Evolutionary conservation across 2,113 vertebrate genomes (phyloP).

Genomic region (Cygnus buccinator): DNA sequence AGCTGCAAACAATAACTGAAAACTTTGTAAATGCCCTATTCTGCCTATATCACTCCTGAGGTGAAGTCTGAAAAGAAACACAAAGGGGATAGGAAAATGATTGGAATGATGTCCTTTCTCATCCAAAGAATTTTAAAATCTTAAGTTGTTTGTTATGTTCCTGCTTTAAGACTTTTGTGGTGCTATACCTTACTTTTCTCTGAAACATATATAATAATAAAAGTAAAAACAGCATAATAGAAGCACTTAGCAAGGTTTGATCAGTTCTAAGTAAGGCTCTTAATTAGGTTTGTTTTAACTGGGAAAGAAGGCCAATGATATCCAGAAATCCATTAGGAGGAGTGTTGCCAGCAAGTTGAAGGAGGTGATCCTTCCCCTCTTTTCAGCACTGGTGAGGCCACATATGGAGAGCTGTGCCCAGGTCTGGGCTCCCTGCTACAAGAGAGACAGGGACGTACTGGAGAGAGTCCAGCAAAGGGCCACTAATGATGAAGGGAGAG

Average conservation of each 20-base stretch:
- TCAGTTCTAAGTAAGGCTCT: neutral
- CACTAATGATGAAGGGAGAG: neutral
- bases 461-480: neutral
- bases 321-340: neutral
- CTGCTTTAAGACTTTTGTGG: neutral
- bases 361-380: neutral
- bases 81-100: neutral
- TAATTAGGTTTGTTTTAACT: neutral
- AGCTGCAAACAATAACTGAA: neutral
- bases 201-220: neutral
- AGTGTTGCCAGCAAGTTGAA: fast-evolving
- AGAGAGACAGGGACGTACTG: neutral
- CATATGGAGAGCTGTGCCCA: neutral
- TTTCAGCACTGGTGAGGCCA: neutral
- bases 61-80: neutral
- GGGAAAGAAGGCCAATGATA: neutral
- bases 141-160: neutral
- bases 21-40: neutral
- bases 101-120: neutral
- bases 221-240: neutral
- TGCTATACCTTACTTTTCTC: neutral
- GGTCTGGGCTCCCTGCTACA: neutral
- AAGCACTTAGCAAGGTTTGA: neutral
- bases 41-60: neutral
- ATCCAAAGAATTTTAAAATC: neutral